Percentiles rank a stretch among this genome's conserved stretches.
Conservation (phyloP, 1,140 invertebrate species). For the Papilio dardanus region DNA sequence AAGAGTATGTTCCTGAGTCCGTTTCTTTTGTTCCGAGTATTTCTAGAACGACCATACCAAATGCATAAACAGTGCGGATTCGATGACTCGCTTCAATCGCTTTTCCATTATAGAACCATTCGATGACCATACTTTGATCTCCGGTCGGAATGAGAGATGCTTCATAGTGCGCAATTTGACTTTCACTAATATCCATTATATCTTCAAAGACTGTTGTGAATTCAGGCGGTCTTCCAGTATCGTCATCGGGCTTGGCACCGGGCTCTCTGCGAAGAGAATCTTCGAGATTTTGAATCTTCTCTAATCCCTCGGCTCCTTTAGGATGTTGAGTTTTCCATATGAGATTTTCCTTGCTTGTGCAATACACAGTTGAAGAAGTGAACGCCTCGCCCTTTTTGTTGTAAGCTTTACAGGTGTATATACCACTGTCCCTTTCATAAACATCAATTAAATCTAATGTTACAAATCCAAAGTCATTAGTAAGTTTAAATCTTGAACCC, state of each 20-base stretch:
- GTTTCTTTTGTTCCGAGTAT: conserved; percentile 94
- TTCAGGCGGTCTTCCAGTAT: conserved; percentile 91
- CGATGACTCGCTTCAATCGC: conserved; percentile 93
- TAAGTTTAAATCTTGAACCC: conserved; percentile 93
- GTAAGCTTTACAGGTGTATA: conserved; percentile 95
- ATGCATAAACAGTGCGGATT: conserved; percentile 95
- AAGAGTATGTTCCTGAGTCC: conserved; percentile 94
- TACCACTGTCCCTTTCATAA: conserved; percentile 96
- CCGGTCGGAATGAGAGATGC: conserved; percentile 96
- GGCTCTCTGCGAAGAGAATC: conserved; percentile 90
- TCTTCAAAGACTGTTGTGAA: conserved; percentile 95
- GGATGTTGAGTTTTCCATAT: conserved; percentile 96
- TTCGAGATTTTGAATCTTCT: conserved; percentile 95
- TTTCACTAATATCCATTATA: conserved; percentile 91
- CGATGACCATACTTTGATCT: conserved; percentile 97
- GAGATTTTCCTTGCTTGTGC: conserved; percentile 90
- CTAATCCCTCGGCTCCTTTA: conserved; percentile 94
- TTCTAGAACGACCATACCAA: conserved; percentile 97
- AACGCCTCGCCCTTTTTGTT: conserved; percentile 95
- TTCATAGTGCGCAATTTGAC: conserved; percentile 97
- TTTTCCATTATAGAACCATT: conserved; percentile 98
- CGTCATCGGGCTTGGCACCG: conserved; percentile 85
- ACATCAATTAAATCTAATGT: conserved; percentile 94
- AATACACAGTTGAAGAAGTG: conserved; percentile 94
- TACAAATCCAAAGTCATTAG: conserved; percentile 96